These are phyloP conservation scores for Tipula vernalis DNA, from an alignment of 2,888 invertebrate genomes.

Conservation along the genomic window DNA sequence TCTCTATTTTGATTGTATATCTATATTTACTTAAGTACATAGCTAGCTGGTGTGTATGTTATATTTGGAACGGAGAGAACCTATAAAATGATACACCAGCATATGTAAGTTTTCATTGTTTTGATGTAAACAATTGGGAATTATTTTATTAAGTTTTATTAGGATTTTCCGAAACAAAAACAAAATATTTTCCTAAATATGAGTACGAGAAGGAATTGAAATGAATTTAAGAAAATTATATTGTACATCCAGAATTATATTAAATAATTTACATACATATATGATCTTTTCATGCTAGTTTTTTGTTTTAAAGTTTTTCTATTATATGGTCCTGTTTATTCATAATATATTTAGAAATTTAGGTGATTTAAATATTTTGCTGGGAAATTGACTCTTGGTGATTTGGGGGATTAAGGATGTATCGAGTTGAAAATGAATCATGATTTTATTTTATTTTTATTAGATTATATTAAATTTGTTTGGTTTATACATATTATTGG, in stretches of 20 bases:
- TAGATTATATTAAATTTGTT: background rate
- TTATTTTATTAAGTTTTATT: conserved; percentile 4
- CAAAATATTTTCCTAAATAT: background rate
- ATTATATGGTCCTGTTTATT: background rate
- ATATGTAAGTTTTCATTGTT: background rate
- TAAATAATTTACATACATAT: background rate
- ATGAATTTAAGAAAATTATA: background rate
- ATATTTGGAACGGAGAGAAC: background rate
- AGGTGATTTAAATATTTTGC: conserved; percentile 4
- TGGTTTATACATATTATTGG: background rate
- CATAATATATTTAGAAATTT: background rate
- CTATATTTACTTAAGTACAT: background rate
- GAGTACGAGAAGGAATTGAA: background rate
- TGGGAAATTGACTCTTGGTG: conserved; percentile 4
- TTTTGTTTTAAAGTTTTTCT: background rate
- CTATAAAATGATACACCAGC: background rate
- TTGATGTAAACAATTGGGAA: background rate
- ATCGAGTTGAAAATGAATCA: background rate
- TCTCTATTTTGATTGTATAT: background rate
- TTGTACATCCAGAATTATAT: background rate
- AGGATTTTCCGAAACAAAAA: background rate
- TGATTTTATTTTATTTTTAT: background rate
- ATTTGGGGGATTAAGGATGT: background rate
- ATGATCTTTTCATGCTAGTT: background rate
- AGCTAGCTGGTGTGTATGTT: background rate